Conservation (phyloP, 1,140 invertebrate species). For the Fopius arisanus region DNA sequence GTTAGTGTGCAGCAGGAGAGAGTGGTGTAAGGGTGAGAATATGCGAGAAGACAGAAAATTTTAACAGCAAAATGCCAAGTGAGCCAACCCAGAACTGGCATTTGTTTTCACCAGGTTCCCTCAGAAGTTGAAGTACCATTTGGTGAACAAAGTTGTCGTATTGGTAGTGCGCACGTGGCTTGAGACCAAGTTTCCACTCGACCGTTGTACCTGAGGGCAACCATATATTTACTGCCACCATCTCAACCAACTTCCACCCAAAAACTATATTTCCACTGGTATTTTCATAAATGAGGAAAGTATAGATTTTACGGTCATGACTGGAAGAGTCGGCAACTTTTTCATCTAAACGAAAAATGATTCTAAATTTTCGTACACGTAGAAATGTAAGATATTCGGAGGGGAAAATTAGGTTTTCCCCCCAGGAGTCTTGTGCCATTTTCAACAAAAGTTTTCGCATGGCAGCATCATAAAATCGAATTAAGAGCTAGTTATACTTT, state of each 20-base stretch:
- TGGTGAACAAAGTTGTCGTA: constrained; percentile 48
- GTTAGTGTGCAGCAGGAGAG: neutral
- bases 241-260: neutral
- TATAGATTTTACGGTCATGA: neutral
- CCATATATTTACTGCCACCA: neutral
- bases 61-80: constrained; percentile 5
- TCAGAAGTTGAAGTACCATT: constrained; percentile 41
- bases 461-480: constrained; percentile 11
- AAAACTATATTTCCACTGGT: neutral
- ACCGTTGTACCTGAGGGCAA: neutral
- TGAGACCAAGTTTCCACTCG: constrained; percentile 18
- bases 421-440: constrained; percentile 3
- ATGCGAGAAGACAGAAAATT: constrained; percentile 21
- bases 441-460: constrained; percentile 13
- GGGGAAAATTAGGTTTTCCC: neutral
- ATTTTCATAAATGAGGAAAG: neutral
- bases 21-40: neutral
- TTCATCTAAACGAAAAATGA: neutral
- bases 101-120: constrained; percentile 1
- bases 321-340: neutral
- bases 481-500: constrained; percentile 8
- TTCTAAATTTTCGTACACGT: neutral
- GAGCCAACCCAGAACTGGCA: neutral
- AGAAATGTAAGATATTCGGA: neutral
- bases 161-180: constrained; percentile 30